Percentiles rank a stretch among this genome's conserved stretches.
Evolutionary conservation across 2,888 invertebrate genomes (phyloP).

Genomic region (Myopa testacea): DNA sequence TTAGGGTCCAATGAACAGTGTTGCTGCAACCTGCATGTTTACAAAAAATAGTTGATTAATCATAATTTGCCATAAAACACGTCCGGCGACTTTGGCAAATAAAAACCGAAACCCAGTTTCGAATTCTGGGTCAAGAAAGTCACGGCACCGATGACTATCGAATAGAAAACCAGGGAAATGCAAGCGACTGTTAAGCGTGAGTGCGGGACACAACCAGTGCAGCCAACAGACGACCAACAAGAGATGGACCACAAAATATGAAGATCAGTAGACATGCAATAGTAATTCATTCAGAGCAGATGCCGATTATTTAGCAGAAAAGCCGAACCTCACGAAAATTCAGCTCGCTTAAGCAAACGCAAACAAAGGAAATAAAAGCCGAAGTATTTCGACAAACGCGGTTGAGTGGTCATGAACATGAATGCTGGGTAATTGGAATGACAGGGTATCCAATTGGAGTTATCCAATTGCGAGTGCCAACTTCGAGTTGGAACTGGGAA

Average conservation of each 20-base stretch:
- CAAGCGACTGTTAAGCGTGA: background rate
- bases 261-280: constrained; percentile 16
- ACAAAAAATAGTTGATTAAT: constrained; percentile 8
- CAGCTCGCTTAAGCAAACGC: background rate
- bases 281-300: constrained; percentile 20
- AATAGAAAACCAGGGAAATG: constrained; percentile 2
- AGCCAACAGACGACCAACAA: no score
- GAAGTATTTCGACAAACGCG: background rate
- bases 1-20: background rate
- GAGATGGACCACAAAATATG: background rate
- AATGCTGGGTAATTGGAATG: constrained; percentile 21
- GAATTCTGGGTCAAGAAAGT: constrained; percentile 34
- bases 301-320: background rate
- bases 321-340: background rate
- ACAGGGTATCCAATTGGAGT: background rate
- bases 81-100: background rate
- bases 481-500: no score
- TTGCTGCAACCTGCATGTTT: constrained; percentile 8
- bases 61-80: constrained; percentile 35
- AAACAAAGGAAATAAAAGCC: background rate
- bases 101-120: background rate
- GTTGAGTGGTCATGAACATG: constrained; percentile 3
- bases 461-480: no score
- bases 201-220: background rate
- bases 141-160: constrained; percentile 22